Evolutionary conservation across 2,888 invertebrate species (phyloP).

Genomic region (Standfussiana lucernea): DNA sequence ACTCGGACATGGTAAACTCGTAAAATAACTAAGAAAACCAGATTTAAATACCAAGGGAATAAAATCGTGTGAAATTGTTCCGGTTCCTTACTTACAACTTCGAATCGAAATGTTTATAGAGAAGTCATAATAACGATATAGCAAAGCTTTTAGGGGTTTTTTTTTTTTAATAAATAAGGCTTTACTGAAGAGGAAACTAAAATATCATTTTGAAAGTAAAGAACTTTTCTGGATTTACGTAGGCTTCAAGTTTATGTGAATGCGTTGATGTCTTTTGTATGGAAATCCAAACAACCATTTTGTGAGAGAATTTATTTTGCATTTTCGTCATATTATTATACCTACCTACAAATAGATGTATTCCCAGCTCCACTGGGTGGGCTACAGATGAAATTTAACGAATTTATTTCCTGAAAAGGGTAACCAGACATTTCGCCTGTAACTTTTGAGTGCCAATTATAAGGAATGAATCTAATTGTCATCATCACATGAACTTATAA

Average conservation of each 20-base stretch:
- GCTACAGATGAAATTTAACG: neutral
- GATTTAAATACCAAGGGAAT: conserved; percentile 68
- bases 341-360: neutral
- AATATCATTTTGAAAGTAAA: neutral
- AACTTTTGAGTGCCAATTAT: no score
- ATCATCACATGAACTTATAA: neutral
- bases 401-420: fast-evolving
- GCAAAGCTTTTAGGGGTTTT: conserved; percentile 22
- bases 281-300: conserved; percentile 2
- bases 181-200: neutral
- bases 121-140: conserved; percentile 22
- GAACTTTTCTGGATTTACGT: conserved; percentile 13
- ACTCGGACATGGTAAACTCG: conserved; percentile 19
- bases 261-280: conserved; percentile 76
- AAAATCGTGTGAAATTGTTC: conserved; percentile 52
- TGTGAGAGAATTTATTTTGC: neutral
- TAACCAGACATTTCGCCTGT: neutral
- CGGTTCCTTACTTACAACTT: conserved; percentile 43
- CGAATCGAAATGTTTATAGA: conserved; percentile 31
- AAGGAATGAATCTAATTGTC: neutral
- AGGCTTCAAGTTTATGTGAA: conserved; percentile 13
- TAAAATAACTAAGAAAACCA: conserved; percentile 37
- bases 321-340: neutral
- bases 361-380: no score
- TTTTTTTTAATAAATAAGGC: conserved; percentile 26